A percentile compares a stretch with the other conserved stretches of the same genome.
Evolutionary conservation across 2,888 invertebrate genomes (phyloP).

Genomic region (Caenorhabditis angaria): DNA sequence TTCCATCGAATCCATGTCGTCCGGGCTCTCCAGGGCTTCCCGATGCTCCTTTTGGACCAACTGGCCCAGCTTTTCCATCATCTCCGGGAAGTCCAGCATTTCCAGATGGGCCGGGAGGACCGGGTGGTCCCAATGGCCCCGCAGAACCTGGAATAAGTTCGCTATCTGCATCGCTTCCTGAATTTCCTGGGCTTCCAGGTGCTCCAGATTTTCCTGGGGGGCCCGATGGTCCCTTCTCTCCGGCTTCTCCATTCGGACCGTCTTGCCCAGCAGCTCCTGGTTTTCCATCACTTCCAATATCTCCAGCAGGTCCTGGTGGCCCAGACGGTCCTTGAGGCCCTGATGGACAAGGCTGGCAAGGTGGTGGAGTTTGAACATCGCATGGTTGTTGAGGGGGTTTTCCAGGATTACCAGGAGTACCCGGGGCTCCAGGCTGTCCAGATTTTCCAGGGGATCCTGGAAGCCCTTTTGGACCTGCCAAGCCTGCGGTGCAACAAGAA

Average conservation of each 20-base stretch:
- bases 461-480: conserved; percentile 24
- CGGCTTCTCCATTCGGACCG: conserved; percentile 29
- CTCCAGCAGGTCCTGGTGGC: conserved; percentile 40
- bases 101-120: conserved; percentile 39
- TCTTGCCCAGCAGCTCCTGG: conserved; percentile 31
- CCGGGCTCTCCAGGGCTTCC: too few relatives aligned
- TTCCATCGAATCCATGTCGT: conserved; percentile 39
- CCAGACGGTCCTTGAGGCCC: conserved; percentile 40
- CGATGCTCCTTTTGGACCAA: conserved; percentile 27
- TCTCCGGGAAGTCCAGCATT: conserved; percentile 40
- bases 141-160: conserved; percentile 29
- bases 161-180: conserved; percentile 21
- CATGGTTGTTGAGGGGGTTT: conserved; percentile 39
- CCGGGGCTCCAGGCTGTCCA: conserved; percentile 42
- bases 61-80: conserved; percentile 36
- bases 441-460: conserved; percentile 37
- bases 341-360: conserved; percentile 37
- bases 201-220: conserved; percentile 29
- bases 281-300: conserved; percentile 27
- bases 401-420: conserved; percentile 45
- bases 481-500: too few relatives aligned
- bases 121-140: conserved; percentile 35
- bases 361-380: conserved; percentile 37
- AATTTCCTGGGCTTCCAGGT: conserved; percentile 25
- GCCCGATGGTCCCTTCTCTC: conserved; percentile 37